phyloP scores from a whole-genome alignment of 2,888 invertebrate genomes.

The Brachyptera putata region DNA sequence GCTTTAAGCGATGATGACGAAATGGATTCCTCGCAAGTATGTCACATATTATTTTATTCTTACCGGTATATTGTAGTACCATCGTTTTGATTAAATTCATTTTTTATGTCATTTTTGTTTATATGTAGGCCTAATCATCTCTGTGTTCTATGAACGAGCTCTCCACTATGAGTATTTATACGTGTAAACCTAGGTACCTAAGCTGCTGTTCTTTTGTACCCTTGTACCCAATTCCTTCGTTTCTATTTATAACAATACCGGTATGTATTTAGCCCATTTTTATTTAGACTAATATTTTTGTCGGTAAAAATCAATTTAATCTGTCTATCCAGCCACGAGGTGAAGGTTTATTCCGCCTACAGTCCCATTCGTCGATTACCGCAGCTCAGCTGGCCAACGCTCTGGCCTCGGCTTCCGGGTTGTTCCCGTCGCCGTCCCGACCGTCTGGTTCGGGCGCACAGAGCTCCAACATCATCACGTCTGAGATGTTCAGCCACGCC shows the following conservation, averaged over 20 bases:
- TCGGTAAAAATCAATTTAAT: too few relatives aligned
- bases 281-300: too few relatives aligned
- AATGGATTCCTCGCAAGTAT: conserved; percentile 47
- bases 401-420: conserved; percentile 55
- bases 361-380: conserved; percentile 54
- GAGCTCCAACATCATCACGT: conserved; percentile 54
- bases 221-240: too few relatives aligned
- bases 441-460: conserved; percentile 33
- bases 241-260: too few relatives aligned
- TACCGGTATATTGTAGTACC: conserved; percentile 1
- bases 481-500: conserved; percentile 76
- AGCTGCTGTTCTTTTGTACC: too few relatives aligned
- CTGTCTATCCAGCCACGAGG: conserved; percentile 40
- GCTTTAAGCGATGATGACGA: conserved; percentile 54
- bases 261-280: too few relatives aligned
- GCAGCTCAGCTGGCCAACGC: conserved; percentile 72
- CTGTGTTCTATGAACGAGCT: too few relatives aligned
- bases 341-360: conserved; percentile 36
- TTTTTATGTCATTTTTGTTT: background rate
- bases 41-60: background rate
- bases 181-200: too few relatives aligned
- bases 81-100: too few relatives aligned
- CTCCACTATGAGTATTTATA: too few relatives aligned
- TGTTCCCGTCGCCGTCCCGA: conserved; percentile 8
- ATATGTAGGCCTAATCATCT: too few relatives aligned